Evolutionary conservation across 2,888 invertebrate species (phyloP).

Genomic region (Mythimna impura): DNA sequence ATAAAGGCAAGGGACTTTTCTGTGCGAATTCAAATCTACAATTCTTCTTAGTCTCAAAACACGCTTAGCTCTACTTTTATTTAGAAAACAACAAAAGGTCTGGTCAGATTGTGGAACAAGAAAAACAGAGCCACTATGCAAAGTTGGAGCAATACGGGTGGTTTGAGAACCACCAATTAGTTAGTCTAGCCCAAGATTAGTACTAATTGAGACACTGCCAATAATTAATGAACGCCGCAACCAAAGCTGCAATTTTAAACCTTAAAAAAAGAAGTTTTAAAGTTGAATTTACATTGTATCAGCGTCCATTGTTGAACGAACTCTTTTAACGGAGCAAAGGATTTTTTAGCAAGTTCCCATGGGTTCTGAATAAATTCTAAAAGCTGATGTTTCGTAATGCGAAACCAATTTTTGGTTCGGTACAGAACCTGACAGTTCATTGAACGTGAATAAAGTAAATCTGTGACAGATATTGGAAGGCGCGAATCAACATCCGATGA

Average conservation of each 20-base stretch:
- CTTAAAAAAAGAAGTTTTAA: slow-evolving; percentile 1
- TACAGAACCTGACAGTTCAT: slow-evolving; percentile 54
- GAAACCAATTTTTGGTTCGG: slow-evolving; percentile 55
- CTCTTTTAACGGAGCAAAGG: slow-evolving; percentile 44
- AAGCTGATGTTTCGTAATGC: slow-evolving; percentile 57
- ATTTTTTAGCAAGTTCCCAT: slow-evolving; percentile 50
- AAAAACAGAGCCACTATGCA: slow-evolving; percentile 30
- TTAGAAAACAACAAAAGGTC: neutral
- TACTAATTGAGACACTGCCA: slow-evolving; percentile 61
- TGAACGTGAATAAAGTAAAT: slow-evolving; percentile 52
- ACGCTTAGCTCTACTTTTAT: neutral
- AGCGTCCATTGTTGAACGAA: slow-evolving; percentile 32
- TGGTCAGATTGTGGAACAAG: neutral
- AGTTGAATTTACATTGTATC: slow-evolving; percentile 34
- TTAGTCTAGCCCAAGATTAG: slow-evolving; percentile 63
- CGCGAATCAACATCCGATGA: slow-evolving; percentile 45
- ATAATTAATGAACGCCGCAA: slow-evolving; percentile 53
- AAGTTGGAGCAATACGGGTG: slow-evolving; percentile 32
- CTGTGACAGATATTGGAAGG: slow-evolving; percentile 57
- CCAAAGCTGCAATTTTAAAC: slow-evolving; percentile 28
- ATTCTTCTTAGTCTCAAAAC: neutral
- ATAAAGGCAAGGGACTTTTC: fast-evolving
- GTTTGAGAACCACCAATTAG: slow-evolving; percentile 66
- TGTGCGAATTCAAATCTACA: neutral
- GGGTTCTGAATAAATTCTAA: slow-evolving; percentile 56